Base-by-base conservation (phyloP, 2,797 vertebrate genomes). In the Tamandua tetradactyla region DNA sequence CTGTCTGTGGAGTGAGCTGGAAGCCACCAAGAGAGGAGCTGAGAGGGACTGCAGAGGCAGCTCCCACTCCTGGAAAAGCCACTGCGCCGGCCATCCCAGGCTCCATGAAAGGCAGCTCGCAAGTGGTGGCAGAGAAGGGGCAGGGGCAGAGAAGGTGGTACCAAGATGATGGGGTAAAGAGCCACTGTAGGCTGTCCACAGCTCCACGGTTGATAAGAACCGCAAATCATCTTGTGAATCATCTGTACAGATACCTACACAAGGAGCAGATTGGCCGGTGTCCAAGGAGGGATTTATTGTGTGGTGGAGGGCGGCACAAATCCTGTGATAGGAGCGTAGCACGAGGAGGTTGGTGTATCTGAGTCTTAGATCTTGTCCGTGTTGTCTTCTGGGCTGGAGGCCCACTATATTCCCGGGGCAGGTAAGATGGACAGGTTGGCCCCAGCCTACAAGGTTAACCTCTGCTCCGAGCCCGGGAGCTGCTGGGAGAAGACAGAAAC, bases 351-450 rank as follows among this genome's bases (percentile, higher is more conserved):
- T 96, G 97, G 92, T 93, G 97, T 97, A 83, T 79, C 82, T 80
- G 93, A 68, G 20, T 85, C 72, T 96, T 84, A 42, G 59, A 61
- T 95, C 82, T 94, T 3, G n/a, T 69, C 71, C 68, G 71, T 82
- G 11, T 47, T 96, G 76, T 78, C 84, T 94, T 93, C 93, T 64
- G 57, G 85, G 62, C 52, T 68, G 64, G 82, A 57, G 62, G 57
- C 95, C 84, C 87, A 55, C 91, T 0, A 0, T 14, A 11, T 96
- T 96, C 97, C 97, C 96, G 95, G 86, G 96, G 97, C 94, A 94
- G 92, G 72, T 92, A 61, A 95, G 85, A 93, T 71, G 72, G 72
- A 61, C 78, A 88, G 88, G 15, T 84, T 55, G 88, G 69, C 14
- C n/a, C 61, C 87, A 85, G 96, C 89, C 96, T 95, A 94, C 81